Percentiles rank a stretch among this genome's conserved stretches.
These are phyloP conservation scores for Tachuris rubrigastra DNA, from an alignment of 2,113 vertebrate species.

Conservation along the genomic window DNA sequence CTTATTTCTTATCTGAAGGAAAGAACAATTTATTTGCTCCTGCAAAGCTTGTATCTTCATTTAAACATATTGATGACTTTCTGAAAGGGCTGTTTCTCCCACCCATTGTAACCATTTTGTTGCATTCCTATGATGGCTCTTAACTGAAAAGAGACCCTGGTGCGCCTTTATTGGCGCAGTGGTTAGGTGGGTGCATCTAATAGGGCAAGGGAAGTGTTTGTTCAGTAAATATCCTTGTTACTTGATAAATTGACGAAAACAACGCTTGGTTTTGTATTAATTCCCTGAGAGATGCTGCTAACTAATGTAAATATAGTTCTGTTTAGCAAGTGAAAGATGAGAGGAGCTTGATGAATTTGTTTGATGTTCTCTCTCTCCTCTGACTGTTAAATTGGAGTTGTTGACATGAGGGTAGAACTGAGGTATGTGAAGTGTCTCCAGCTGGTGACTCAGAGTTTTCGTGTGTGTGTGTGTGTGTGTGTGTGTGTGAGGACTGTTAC, in stretches of 20 bases:
- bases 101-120: background rate
- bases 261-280: background rate
- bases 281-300: background rate
- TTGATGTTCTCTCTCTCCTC: background rate
- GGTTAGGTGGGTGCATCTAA: background rate
- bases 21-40: background rate
- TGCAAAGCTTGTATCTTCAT: background rate
- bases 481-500: background rate
- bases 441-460: fast-evolving
- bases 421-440: background rate
- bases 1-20: background rate
- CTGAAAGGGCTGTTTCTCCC: background rate
- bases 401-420: background rate
- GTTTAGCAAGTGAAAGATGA: background rate
- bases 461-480: background rate
- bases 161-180: background rate
- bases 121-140: background rate
- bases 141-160: background rate
- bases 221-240: background rate
- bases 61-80: background rate
- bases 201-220: background rate
- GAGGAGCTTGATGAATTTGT: background rate
- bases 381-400: background rate
- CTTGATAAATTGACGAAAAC: background rate
- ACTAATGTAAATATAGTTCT: background rate